Conservation (phyloP, 2,797 vertebrate species). For the Myotis vivesi region DNA sequence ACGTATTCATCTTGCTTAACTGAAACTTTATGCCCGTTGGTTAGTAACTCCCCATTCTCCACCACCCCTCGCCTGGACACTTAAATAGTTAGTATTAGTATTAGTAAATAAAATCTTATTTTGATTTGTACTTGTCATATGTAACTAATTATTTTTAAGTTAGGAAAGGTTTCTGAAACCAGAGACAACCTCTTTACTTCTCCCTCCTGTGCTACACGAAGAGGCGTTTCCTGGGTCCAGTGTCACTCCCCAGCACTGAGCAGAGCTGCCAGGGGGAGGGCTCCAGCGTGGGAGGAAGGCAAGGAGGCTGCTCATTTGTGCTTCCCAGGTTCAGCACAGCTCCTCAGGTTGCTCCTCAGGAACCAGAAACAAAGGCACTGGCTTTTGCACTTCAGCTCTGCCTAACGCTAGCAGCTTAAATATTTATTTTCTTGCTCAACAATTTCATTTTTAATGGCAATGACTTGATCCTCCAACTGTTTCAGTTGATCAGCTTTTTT, state of each 20-base stretch:
- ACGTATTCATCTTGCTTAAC: background rate
- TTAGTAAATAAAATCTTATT: background rate
- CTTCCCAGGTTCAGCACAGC: background rate
- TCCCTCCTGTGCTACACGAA: background rate
- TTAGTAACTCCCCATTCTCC: background rate
- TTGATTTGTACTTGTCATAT: background rate
- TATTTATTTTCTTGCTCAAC: conserved; percentile 81
- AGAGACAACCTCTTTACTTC: background rate
- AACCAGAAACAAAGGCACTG: background rate
- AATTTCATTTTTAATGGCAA: conserved; percentile 85
- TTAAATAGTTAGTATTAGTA: background rate
- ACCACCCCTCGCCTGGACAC: background rate
- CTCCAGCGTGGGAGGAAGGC: accelerated
- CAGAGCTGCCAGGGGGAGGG: background rate
- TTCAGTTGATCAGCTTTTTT: conserved; percentile 86
- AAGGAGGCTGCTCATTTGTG: background rate
- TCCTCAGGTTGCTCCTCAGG: background rate
- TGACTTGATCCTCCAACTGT: conserved; percentile 82
- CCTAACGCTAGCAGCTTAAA: conserved; percentile 80
- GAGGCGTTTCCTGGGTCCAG: background rate
- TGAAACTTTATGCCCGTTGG: background rate
- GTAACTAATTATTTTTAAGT: background rate
- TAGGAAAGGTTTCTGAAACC: background rate
- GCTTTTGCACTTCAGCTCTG: background rate
- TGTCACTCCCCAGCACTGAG: background rate